Percentiles rank a stretch among this genome's conserved stretches.
Conservation (phyloP, 2,113 vertebrate species). For the Clarias batrachus region DNA sequence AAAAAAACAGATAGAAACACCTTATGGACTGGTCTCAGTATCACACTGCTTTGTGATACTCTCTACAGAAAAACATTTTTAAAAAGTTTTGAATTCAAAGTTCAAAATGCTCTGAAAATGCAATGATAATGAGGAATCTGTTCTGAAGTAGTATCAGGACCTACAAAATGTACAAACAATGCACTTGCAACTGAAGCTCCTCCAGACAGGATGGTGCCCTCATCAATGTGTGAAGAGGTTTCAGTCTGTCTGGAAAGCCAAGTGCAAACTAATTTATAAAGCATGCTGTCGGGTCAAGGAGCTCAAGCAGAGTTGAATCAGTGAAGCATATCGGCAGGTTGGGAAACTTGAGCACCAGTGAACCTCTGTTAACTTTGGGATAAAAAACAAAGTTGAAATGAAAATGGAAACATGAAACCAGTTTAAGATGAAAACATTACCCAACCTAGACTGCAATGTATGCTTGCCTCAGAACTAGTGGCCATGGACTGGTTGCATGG, state of each 20-base stretch:
- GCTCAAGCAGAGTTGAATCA: not conserved
- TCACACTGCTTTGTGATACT: not conserved
- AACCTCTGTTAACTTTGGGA: not conserved
- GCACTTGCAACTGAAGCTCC: not conserved
- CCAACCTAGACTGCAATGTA: not conserved
- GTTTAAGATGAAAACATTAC: not conserved
- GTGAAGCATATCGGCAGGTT: not conserved
- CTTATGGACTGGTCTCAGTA: not conserved
- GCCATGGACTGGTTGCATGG: not conserved
- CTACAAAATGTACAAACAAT: not conserved
- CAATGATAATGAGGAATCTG: not conserved
- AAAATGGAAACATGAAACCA: not conserved
- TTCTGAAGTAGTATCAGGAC: not conserved
- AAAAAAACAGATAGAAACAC: not conserved
- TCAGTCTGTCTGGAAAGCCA: not conserved
- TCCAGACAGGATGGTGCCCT: not conserved
- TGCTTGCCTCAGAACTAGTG: not conserved
- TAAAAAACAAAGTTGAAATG: not conserved
- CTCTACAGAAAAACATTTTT: not conserved
- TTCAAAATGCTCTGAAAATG: not conserved
- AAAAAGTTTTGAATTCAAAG: not conserved
- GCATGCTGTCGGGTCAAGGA: not conserved
- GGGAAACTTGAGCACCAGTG: not conserved
- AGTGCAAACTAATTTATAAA: constrained; percentile 2
- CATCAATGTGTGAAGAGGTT: not conserved